phyloP scores from a whole-genome alignment of 2,113 vertebrate species.

The Paedocypris sp. region DNA sequence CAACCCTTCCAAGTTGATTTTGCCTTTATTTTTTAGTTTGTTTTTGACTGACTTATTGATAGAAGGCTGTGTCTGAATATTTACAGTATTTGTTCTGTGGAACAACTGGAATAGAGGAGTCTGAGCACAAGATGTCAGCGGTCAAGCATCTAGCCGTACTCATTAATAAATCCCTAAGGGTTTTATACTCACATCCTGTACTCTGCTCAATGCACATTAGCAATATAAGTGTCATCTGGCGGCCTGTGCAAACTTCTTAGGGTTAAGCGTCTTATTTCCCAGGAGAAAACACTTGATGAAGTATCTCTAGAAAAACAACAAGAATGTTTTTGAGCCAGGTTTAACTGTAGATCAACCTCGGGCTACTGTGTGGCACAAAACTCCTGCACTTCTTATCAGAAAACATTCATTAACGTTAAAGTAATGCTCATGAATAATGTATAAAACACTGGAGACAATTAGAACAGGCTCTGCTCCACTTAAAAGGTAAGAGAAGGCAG shows the following conservation, averaged over 20 bases:
- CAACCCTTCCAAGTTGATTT: too few relatives aligned
- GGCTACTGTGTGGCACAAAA: constrained; percentile 2
- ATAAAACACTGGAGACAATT: background rate
- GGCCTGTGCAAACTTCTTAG: background rate
- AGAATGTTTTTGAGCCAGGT: background rate
- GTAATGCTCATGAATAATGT: background rate
- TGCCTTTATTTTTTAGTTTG: too few relatives aligned
- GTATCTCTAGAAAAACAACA: background rate
- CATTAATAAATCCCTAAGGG: background rate
- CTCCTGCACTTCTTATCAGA: background rate
- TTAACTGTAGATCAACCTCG: background rate
- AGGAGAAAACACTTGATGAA: background rate
- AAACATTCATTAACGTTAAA: background rate
- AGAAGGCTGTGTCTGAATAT: too few relatives aligned
- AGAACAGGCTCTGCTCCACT: background rate
- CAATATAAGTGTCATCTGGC: background rate
- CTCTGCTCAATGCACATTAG: background rate
- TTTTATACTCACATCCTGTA: background rate
- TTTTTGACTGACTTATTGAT: too few relatives aligned
- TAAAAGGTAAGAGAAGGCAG: background rate
- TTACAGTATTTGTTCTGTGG: too few relatives aligned
- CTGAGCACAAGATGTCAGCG: too few relatives aligned
- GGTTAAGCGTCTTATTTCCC: constrained; percentile 5
- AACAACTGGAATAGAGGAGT: too few relatives aligned
- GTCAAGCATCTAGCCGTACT: too few relatives aligned